Evolutionary conservation across 2,888 invertebrate genomes (phyloP).

Genomic region (Watsonalla binaria): DNA sequence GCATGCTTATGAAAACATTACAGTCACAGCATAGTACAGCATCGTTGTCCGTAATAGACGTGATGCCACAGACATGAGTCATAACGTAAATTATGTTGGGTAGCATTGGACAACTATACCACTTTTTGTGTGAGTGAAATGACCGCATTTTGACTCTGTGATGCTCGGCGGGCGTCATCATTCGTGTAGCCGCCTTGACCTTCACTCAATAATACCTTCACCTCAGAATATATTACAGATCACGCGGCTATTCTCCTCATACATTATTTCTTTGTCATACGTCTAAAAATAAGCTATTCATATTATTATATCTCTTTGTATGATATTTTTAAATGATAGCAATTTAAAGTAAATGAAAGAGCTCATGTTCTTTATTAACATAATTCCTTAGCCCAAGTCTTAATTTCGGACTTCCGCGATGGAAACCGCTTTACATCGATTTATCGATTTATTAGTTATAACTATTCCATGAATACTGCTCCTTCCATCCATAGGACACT

Average conservation of each 20-base stretch:
- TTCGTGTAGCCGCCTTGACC: slow-evolving; percentile 16
- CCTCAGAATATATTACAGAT: slow-evolving; percentile 24
- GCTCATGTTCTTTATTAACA: too few relatives aligned
- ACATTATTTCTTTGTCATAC: slow-evolving; percentile 4
- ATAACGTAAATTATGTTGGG: not conserved
- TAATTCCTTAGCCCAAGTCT: too few relatives aligned
- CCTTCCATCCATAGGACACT: too few relatives aligned
- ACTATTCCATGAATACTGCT: too few relatives aligned
- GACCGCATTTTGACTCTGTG: not conserved
- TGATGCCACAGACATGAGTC: not conserved
- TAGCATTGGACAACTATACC: not conserved
- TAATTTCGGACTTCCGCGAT: too few relatives aligned
- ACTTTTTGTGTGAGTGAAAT: not conserved
- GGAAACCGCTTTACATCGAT: too few relatives aligned
- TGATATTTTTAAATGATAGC: too few relatives aligned
- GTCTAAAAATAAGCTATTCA: too few relatives aligned
- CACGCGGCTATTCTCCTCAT: slow-evolving; percentile 16
- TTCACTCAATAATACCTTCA: slow-evolving; percentile 22
- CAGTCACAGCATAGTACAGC: not conserved
- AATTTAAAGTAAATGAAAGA: too few relatives aligned
- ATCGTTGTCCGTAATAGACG: not conserved
- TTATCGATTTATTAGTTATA: too few relatives aligned
- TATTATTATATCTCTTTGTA: too few relatives aligned
- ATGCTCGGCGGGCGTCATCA: not conserved
- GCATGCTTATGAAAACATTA: not conserved